Percentiles rank a stretch among this genome's conserved stretches.
Evolutionary conservation across 1,140 invertebrate genomes (phyloP).

Genomic region (Periplaneta americana): DNA sequence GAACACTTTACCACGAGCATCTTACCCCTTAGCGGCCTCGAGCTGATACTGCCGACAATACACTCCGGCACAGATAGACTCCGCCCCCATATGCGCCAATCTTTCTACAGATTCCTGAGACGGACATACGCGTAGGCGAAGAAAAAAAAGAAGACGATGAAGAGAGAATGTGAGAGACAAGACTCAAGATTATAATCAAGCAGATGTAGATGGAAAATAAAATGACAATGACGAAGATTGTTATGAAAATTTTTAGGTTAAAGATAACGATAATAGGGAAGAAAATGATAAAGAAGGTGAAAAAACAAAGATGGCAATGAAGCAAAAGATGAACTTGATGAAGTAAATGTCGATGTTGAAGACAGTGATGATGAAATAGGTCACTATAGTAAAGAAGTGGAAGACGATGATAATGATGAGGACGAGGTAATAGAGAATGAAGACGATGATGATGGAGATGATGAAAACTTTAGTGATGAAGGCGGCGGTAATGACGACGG

Average conservation of each 20-base stretch:
- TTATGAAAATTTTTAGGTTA: background rate
- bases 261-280: background rate
- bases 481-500: background rate
- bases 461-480: background rate
- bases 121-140: no score
- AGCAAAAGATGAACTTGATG: background rate
- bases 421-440: background rate
- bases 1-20: no score
- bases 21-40: no score
- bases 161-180: no score
- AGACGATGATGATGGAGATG: slow-evolving; percentile 11
- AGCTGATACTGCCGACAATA: no score
- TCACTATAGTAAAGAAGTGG: slow-evolving; percentile 15
- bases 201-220: no score
- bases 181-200: no score
- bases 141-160: no score
- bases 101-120: no score
- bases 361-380: slow-evolving; percentile 7
- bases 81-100: no score
- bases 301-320: background rate
- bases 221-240: no score
- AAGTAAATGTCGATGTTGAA: background rate
- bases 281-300: background rate
- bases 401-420: slow-evolving; percentile 22
- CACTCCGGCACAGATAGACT: no score